These are phyloP conservation scores for Galendromus occidentalis DNA, from an alignment of 1,140 invertebrate species.

Conservation along the genomic window DNA sequence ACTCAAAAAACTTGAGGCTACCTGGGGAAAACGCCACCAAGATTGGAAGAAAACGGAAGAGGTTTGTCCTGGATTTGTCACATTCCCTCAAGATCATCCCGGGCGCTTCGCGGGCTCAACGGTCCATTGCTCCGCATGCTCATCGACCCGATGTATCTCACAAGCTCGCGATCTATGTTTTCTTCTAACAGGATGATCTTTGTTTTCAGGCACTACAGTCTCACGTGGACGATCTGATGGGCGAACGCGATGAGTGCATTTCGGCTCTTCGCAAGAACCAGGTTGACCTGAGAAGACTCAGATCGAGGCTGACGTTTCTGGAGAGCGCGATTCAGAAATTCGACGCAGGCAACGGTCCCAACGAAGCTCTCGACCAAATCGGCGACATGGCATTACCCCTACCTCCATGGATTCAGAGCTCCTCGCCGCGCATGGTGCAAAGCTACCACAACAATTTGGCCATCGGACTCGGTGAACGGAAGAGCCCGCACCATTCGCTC, in stretches of 20 bases:
- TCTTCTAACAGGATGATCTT: too few relatives aligned
- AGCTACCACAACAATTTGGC: slow-evolving; percentile 9
- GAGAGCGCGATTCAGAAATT: slow-evolving; percentile 6
- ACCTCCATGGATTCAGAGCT: slow-evolving; percentile 4
- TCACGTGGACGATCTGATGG: slow-evolving; percentile 4
- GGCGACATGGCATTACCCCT: neutral
- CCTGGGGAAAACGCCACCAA: neutral
- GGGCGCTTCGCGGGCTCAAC: too few relatives aligned
- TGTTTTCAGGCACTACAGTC: neutral
- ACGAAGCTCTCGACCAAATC: neutral
- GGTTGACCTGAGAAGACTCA: neutral
- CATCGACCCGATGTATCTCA: too few relatives aligned
- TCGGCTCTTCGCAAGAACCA: slow-evolving; percentile 1
- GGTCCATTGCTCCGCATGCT: too few relatives aligned
- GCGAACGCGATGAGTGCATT: slow-evolving; percentile 6
- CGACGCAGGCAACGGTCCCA: neutral
- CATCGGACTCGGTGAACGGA: slow-evolving; percentile 1
- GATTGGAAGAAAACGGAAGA: slow-evolving; percentile 6
- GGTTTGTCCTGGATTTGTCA: too few relatives aligned
- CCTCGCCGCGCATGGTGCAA: neutral
- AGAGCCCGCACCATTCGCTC: slow-evolving; percentile 1
- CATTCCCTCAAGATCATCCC: too few relatives aligned
- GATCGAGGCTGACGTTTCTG: slow-evolving; percentile 5
- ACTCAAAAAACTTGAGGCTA: slow-evolving; percentile 7
- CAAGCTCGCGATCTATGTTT: too few relatives aligned